Conservation (phyloP, 2,113 vertebrate species). For the Bungarus multicinctus region DNA sequence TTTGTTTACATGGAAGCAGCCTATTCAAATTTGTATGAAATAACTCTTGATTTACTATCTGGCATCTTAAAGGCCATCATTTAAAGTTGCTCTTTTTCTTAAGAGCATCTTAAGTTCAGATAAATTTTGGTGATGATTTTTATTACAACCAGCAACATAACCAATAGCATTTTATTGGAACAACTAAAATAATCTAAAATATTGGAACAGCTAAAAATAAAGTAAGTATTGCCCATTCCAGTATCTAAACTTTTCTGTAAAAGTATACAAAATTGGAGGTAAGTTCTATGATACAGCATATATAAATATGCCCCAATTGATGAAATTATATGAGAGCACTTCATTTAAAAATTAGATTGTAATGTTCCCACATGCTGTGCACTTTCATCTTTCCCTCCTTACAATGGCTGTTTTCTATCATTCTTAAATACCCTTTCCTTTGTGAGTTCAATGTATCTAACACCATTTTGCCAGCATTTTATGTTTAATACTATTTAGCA, state of each 20-base stretch:
- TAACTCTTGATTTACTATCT: constrained; percentile 45
- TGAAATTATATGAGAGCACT: constrained; percentile 32
- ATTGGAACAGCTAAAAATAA: not conserved
- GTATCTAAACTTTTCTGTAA: constrained; percentile 73
- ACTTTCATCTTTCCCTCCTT: constrained; percentile 45
- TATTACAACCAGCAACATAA: constrained; percentile 43
- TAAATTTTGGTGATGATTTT: constrained; percentile 44
- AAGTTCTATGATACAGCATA: constrained; percentile 66
- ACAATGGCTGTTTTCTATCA: constrained; percentile 60
- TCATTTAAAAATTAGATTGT: constrained; percentile 34
- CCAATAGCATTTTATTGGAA: constrained; percentile 74
- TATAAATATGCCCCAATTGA: constrained; percentile 44
- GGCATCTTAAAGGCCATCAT: constrained; percentile 46
- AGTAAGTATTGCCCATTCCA: constrained; percentile 74
- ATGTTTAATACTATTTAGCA: constrained; percentile 56
- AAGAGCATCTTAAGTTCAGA: constrained; percentile 6
- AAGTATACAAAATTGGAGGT: constrained; percentile 78
- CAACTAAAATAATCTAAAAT: constrained; percentile 67
- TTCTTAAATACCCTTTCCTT: constrained; percentile 66
- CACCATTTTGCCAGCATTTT: constrained; percentile 65
- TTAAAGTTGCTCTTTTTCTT: not conserved
- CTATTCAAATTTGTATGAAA: constrained; percentile 46
- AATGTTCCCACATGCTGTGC: constrained; percentile 32
- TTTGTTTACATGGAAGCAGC: constrained; percentile 39
- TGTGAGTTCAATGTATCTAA: constrained; percentile 76